These are phyloP conservation scores for Drosophila ezoana DNA, from an alignment of 2,888 invertebrate genomes.

Conservation along the genomic window DNA sequence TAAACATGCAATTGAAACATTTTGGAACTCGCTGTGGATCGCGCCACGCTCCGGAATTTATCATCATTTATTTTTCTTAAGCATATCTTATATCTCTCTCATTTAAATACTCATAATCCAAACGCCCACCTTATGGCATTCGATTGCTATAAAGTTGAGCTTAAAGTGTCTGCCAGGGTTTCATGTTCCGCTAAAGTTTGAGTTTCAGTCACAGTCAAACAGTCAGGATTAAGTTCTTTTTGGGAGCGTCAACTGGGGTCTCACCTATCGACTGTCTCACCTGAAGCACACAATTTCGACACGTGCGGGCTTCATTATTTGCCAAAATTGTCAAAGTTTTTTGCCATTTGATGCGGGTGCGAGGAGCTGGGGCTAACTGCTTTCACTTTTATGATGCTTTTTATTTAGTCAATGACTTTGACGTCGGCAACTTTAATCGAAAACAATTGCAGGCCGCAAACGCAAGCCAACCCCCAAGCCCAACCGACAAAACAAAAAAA, in stretches of 20 bases:
- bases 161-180: constrained; percentile 14
- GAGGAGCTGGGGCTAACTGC: constrained; percentile 30
- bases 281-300: constrained; percentile 64
- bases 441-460: constrained; percentile 57
- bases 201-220: constrained; percentile 22
- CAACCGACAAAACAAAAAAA: background rate
- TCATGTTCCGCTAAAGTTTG: constrained; percentile 13
- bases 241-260: constrained; percentile 23
- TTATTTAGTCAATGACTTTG: constrained; percentile 79
- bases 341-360: constrained; percentile 47
- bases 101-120: constrained; percentile 14
- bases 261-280: constrained; percentile 51
- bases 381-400: constrained; percentile 68
- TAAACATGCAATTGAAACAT: too few relatives aligned
- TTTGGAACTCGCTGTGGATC: too few relatives aligned
- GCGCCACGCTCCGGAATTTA: background rate
- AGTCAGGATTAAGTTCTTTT: constrained; percentile 30
- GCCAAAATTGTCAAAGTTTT: constrained; percentile 78
- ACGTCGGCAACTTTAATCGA: constrained; percentile 78
- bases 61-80: constrained; percentile 6
- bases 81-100: background rate
- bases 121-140: background rate
- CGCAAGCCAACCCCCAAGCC: background rate
- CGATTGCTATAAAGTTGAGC: constrained; percentile 19
- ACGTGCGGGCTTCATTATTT: constrained; percentile 78